Conservation (phyloP, 2,113 vertebrate species). For the cat (Felis catus) region F.catus_Fca126_mat1.0 CM031419.1:14028501-14029000, state of each 20-base stretch:
- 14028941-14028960: not conserved
- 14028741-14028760: conserved; percentile 59
- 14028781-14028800: not conserved
- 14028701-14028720: conserved; percentile 79
- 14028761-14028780: not conserved
- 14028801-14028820: fast-evolving
- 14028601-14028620: conserved; percentile 55
- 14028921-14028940: fast-evolving
- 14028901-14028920: not conserved
- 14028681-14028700: conserved; percentile 79
- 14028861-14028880: not conserved
- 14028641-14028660: conserved; percentile 75
- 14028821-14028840: conserved; percentile 20
- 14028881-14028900: not conserved
- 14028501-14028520: not conserved
- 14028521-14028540: not conserved
- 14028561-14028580: conserved; percentile 43
- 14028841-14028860: not conserved
- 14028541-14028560: not conserved
- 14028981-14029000: not conserved
- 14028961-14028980: not conserved
- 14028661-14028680: conserved; percentile 81
- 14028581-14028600: conserved; percentile 62
- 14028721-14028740: conserved; percentile 68
- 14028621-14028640: conserved; percentile 59